Evolutionary conservation across 2,797 vertebrate genomes (phyloP).

Genomic region (Chloroceryle inda): DNA sequence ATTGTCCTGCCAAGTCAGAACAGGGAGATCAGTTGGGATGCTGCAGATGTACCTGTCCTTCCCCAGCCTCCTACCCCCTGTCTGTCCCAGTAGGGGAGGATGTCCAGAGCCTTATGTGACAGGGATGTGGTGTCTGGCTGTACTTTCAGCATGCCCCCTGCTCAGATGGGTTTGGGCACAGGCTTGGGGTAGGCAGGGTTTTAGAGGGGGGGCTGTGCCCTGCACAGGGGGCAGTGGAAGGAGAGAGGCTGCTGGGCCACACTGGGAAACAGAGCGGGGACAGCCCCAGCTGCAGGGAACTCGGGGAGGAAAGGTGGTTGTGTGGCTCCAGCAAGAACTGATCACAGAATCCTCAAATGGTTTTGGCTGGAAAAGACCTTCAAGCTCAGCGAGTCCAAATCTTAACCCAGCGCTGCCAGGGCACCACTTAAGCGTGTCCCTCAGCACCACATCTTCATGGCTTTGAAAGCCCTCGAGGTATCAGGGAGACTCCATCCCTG

Average conservation of each 20-base stretch:
- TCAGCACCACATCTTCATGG: too few relatives aligned
- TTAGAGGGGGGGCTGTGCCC: too few relatives aligned
- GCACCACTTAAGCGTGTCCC: too few relatives aligned
- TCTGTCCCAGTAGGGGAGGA: background rate
- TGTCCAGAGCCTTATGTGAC: background rate
- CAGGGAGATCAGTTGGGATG: background rate
- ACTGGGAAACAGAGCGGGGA: background rate
- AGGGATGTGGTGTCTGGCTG: background rate
- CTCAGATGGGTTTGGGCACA: too few relatives aligned
- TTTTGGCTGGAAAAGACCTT: background rate
- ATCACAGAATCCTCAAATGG: background rate
- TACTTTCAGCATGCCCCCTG: background rate
- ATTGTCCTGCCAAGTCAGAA: conserved; percentile 78
- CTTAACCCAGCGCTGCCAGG: background rate
- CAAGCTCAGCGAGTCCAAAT: background rate
- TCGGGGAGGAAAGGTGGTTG: background rate
- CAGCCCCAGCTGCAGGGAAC: background rate
- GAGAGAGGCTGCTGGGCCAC: too few relatives aligned
- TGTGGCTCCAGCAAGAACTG: background rate
- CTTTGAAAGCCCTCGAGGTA: background rate
- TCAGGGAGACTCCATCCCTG: background rate
- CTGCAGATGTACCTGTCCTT: rapidly evolving
- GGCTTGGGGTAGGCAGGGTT: too few relatives aligned
- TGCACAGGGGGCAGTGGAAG: too few relatives aligned
- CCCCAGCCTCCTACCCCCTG: background rate